These are phyloP conservation scores for Metacarcinus magister DNA, from an alignment of 2,888 invertebrate genomes.

Conservation along the genomic window DNA sequence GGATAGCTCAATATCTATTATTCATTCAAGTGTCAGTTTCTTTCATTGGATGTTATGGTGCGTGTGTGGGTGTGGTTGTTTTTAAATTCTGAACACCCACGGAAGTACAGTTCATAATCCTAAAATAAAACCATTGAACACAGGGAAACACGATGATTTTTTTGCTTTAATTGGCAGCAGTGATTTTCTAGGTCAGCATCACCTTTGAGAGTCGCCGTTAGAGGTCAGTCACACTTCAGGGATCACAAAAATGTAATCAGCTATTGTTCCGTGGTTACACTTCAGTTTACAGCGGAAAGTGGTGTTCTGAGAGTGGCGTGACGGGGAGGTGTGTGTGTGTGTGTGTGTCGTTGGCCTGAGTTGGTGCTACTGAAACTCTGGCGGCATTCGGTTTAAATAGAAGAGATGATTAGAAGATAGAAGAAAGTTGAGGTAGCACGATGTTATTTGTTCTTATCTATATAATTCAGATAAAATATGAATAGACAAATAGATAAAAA, in stretches of 20 bases:
- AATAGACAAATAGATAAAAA: background rate
- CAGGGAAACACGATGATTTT: background rate
- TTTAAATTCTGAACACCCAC: too few relatives aligned
- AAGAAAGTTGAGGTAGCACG: too few relatives aligned
- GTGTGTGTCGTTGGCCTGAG: background rate
- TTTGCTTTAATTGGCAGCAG: background rate
- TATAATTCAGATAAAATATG: background rate
- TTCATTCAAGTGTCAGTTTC: background rate
- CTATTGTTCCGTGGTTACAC: background rate
- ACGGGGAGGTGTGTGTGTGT: background rate
- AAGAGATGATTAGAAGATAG: background rate
- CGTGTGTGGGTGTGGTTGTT: too few relatives aligned
- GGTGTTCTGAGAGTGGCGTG: background rate
- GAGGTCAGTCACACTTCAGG: background rate
- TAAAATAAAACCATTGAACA: background rate
- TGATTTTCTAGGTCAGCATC: conserved; percentile 16
- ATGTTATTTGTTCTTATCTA: too few relatives aligned
- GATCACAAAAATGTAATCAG: background rate
- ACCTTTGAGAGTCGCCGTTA: background rate
- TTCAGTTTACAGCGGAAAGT: background rate
- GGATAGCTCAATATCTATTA: background rate
- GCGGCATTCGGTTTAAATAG: background rate
- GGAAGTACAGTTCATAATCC: background rate
- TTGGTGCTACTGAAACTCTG: background rate
- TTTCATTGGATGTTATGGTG: background rate